A percentile compares a stretch with the other conserved stretches of the same genome.
Conservation (phyloP, 2,888 invertebrate genomes). For the Nebria salina region DNA sequence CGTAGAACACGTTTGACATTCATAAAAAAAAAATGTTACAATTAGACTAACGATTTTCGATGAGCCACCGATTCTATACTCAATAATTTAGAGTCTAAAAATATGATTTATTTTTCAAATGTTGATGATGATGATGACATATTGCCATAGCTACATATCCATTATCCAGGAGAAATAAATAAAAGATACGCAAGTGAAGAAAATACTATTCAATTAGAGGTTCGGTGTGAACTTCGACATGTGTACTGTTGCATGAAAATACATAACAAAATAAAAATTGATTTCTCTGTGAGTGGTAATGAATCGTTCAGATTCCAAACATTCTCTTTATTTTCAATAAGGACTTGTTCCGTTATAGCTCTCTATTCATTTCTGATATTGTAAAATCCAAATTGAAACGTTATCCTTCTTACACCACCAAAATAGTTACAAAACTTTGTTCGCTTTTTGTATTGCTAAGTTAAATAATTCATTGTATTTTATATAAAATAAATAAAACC, state of each 20-base stretch:
- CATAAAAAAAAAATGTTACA: no score
- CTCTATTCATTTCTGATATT: no score
- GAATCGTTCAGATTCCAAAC: background rate
- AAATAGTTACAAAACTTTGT: no score
- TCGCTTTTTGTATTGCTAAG: no score
- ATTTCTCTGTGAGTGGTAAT: background rate
- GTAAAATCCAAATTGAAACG: no score
- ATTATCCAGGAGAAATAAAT: background rate
- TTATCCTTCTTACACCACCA: no score
- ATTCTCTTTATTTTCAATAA: no score
- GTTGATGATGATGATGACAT: background rate
- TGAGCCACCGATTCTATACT: background rate
- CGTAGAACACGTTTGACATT: no score
- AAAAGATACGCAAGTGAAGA: background rate
- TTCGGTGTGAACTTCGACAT: background rate
- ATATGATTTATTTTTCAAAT: background rate
- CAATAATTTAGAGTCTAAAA: background rate
- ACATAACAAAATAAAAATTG: background rate
- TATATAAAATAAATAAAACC: no score
- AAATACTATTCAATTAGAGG: background rate
- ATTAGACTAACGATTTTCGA: background rate
- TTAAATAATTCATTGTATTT: no score
- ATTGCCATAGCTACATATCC: background rate
- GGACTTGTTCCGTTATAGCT: no score
- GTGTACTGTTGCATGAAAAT: background rate